Conservation (phyloP, 2,797 vertebrate species). For the Schizopygopsis pylzovi region DNA sequence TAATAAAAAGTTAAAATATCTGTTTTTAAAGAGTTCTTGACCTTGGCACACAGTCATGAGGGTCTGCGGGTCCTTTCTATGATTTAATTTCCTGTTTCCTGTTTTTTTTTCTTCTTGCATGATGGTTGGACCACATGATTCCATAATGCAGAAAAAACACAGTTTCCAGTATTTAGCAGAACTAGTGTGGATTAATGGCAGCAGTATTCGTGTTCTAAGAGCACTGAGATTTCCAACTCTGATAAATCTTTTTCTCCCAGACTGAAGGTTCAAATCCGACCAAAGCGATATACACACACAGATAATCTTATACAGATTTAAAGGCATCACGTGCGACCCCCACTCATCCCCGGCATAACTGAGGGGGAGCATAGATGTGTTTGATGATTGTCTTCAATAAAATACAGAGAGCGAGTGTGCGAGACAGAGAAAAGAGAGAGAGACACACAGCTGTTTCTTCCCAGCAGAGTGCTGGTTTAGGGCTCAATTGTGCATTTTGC, state of each 20-base stretch:
- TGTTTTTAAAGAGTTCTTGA: no score
- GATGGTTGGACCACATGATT: neutral
- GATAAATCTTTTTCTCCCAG: slow-evolving; percentile 36
- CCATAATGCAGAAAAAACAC: neutral
- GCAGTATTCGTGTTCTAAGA: neutral
- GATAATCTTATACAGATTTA: slow-evolving; percentile 44
- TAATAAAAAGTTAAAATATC: no score
- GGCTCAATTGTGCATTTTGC: slow-evolving; percentile 99
- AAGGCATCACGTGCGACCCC: slow-evolving; percentile 69
- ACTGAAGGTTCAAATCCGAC: slow-evolving; percentile 47
- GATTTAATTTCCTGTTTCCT: neutral
- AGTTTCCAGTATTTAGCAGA: slow-evolving; percentile 25
- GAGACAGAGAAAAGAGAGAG: slow-evolving; percentile 34
- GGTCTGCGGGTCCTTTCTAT: neutral
- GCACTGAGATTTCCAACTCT: slow-evolving; percentile 6
- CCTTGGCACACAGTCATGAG: neutral
- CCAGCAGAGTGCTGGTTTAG: slow-evolving; percentile 89
- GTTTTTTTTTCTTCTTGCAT: neutral
- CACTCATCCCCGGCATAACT: slow-evolving; percentile 71
- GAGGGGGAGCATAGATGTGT: slow-evolving; percentile 81
- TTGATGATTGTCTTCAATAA: slow-evolving; percentile 52
- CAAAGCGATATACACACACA: slow-evolving; percentile 47
- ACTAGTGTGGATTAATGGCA: neutral
- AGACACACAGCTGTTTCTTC: slow-evolving; percentile 58
- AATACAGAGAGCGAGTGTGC: slow-evolving; percentile 15